A percentile compares a stretch with the other conserved stretches of the same genome.
phyloP scores from a whole-genome alignment of 30 jellyfish, hydroid and myxozoan genomes.

The Pseudorhiza aurosa region DNA sequence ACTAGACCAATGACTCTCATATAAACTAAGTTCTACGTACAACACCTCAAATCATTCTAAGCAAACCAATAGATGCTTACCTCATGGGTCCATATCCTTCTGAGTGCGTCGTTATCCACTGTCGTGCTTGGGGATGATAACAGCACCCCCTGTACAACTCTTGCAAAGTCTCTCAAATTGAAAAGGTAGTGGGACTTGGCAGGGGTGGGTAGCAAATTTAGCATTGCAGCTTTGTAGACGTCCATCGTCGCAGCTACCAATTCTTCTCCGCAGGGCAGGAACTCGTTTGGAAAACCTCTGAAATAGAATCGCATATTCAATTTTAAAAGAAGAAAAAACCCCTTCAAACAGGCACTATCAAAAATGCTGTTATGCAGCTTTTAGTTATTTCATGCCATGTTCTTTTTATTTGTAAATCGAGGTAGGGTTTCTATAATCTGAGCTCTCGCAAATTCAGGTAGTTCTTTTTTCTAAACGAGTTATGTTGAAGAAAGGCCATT shows the following conservation, averaged over 20 bases:
- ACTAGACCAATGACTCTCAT: too few relatives aligned
- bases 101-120: conserved; percentile 69
- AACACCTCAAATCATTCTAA: too few relatives aligned
- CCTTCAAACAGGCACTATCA: too few relatives aligned
- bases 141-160: conserved; percentile 92
- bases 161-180: conserved; percentile 95
- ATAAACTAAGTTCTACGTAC: too few relatives aligned
- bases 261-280: conserved; percentile 69
- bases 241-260: conserved; percentile 93
- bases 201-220: conserved; percentile 96
- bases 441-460: background rate
- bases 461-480: background rate
- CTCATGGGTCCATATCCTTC: conserved; percentile 98
- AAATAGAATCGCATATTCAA: too few relatives aligned
- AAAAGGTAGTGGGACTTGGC: conserved; percentile 97
- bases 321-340: too few relatives aligned
- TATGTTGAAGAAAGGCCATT: too few relatives aligned
- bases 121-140: conserved; percentile 83
- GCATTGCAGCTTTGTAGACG: conserved; percentile 86
- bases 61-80: too few relatives aligned
- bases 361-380: too few relatives aligned
- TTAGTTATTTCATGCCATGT: too few relatives aligned
- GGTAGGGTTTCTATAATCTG: background rate
- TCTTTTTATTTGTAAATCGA: too few relatives aligned
- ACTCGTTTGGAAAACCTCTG: conserved; percentile 83